These are phyloP conservation scores for Drepana falcataria DNA, from an alignment of 2,888 invertebrate species.

Conservation along the genomic window DNA sequence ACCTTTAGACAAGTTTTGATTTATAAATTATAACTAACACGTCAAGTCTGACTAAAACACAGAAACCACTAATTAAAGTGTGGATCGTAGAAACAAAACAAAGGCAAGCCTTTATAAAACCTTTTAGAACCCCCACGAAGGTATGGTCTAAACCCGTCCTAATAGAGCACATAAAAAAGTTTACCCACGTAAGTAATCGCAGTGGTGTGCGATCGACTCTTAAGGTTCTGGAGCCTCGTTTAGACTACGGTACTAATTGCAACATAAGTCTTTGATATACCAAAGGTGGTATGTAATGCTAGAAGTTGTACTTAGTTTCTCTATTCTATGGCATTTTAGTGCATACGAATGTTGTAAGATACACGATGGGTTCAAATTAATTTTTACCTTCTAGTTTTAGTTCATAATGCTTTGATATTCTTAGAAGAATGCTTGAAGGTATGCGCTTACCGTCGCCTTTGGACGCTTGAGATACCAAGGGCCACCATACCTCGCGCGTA, in stretches of 20 bases:
- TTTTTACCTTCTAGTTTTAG: too few species aligned
- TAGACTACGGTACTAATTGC: constrained; percentile 1
- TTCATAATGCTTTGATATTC: too few species aligned
- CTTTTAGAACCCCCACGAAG: constrained; percentile 72
- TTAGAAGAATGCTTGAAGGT: too few species aligned
- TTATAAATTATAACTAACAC: constrained; percentile 3
- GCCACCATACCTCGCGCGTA: too few species aligned
- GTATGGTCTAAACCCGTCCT: constrained; percentile 35
- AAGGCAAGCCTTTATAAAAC: constrained; percentile 50
- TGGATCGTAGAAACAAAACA: constrained; percentile 57
- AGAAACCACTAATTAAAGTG: constrained; percentile 65
- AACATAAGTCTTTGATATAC: background rate
- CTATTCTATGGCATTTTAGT: too few species aligned
- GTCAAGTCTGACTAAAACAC: constrained; percentile 45
- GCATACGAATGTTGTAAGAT: too few species aligned
- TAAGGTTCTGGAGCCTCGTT: background rate
- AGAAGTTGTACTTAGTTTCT: too few species aligned
- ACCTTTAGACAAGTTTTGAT: background rate
- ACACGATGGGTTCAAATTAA: too few species aligned
- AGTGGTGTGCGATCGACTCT: constrained; percentile 53
- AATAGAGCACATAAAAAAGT: constrained; percentile 54
- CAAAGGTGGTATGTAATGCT: too few species aligned
- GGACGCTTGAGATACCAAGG: too few species aligned
- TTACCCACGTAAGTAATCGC: constrained; percentile 47
- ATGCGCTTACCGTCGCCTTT: too few species aligned